Evolutionary conservation across 2,888 invertebrate species (phyloP).

Genomic region (Pristionchus mayeri): DNA sequence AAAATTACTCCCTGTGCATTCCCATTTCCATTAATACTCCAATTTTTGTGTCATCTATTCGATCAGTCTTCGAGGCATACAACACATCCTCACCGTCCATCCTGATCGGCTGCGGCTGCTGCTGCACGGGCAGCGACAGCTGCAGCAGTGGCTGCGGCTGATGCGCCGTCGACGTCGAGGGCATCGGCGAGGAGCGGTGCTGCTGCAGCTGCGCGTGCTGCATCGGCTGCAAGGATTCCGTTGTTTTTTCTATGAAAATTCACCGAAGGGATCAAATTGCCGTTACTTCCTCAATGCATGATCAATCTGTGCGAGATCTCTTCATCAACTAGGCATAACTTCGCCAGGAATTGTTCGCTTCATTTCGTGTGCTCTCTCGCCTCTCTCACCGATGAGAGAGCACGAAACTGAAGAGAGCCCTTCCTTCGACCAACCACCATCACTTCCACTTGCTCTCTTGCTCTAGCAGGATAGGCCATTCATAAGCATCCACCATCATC

Average conservation of each 20-base stretch:
- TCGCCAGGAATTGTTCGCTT: too few relatives aligned
- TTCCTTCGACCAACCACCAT: constrained; percentile 4
- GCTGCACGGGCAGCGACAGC: constrained; percentile 40
- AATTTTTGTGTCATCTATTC: background rate
- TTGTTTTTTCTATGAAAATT: too few relatives aligned
- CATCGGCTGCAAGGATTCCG: background rate
- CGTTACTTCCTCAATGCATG: too few relatives aligned
- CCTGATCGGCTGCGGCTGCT: constrained; percentile 3
- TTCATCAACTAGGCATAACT: too few relatives aligned
- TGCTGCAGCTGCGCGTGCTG: background rate
- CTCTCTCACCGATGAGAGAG: too few relatives aligned
- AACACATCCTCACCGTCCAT: background rate
- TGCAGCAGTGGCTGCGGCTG: constrained; percentile 37
- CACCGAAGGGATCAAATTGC: too few relatives aligned
- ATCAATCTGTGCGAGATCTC: too few relatives aligned
- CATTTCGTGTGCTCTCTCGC: too few relatives aligned
- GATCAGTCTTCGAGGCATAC: background rate
- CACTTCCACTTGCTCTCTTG: background rate
- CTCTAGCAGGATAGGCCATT: background rate
- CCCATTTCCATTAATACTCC: too few relatives aligned
- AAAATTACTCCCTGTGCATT: too few relatives aligned
- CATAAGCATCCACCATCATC: background rate
- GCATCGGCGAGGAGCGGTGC: constrained; percentile 12
- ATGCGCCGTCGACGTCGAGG: constrained; percentile 7
- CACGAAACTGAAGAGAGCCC: too few relatives aligned